A percentile compares a stretch with the other conserved stretches of the same genome.
Evolutionary conservation across 2,797 vertebrate species (phyloP).

Genomic region (Ptychadena robeensis): DNA sequence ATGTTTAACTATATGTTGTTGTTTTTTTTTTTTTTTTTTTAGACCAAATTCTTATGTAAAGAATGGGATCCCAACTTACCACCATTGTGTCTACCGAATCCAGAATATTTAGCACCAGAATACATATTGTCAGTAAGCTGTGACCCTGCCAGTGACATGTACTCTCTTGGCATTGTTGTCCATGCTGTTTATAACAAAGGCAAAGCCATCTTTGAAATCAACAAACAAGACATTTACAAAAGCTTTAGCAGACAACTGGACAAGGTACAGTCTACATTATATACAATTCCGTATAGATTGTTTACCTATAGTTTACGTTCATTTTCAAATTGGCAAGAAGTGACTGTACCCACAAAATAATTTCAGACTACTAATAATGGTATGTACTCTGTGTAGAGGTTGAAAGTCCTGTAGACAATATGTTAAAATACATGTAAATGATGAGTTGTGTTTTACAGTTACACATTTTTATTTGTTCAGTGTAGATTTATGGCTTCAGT

Average conservation of each 20-base stretch:
- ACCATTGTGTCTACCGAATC: slow-evolving; percentile 94
- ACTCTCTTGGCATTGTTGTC: slow-evolving; percentile 91
- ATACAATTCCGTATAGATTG: background rate
- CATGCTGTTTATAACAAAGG: slow-evolving; percentile 97
- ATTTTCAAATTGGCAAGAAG: background rate
- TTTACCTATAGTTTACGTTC: background rate
- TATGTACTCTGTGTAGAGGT: no score
- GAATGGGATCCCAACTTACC: slow-evolving; percentile 98
- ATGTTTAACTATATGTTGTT: no score
- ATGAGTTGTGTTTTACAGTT: no score
- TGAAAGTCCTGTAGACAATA: no score
- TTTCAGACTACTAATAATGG: no score
- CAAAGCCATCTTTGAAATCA: slow-evolving; percentile 93
- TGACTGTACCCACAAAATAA: no score
- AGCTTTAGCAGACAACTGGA: slow-evolving; percentile 97
- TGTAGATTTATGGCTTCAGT: no score
- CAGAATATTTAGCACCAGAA: slow-evolving; percentile 95
- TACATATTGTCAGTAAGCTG: slow-evolving; percentile 98
- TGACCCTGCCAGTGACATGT: slow-evolving; percentile 96
- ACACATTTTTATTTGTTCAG: no score
- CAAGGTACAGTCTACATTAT: slow-evolving; percentile 78
- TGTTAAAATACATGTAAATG: no score
- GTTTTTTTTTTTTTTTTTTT: slow-evolving; percentile 26
- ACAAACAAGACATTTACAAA: slow-evolving; percentile 98
- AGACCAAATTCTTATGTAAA: slow-evolving; percentile 94